These are phyloP conservation scores for Haliclona indistincta DNA, from an alignment of 37 sponge, comb jelly and placozoan species.

Conservation along the genomic window DNA sequence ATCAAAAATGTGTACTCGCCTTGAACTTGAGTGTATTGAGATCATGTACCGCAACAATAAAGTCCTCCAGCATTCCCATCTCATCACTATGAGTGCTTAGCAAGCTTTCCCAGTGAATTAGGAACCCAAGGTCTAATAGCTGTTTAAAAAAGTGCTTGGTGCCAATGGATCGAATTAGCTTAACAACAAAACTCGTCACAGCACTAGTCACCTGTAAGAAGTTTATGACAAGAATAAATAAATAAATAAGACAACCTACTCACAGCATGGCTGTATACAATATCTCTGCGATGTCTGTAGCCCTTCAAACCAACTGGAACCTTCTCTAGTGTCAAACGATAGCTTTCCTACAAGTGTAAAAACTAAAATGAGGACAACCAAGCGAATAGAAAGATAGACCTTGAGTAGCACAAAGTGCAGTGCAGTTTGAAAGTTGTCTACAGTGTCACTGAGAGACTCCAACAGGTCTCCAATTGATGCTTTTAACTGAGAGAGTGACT, in stretches of 20 bases:
- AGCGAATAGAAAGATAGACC: conserved; percentile 4
- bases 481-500: conserved; percentile 3
- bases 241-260: neutral
- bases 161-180: conserved; percentile 45
- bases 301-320: conserved; percentile 62
- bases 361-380: neutral
- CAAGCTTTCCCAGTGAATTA: conserved; percentile 91
- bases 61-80: conserved; percentile 92
- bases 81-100: conserved; percentile 92
- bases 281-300: conserved; percentile 75
- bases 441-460: conserved; percentile 3
- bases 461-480: conserved; percentile 12
- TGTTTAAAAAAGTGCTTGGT: conserved; percentile 50
- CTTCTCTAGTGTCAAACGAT: conserved; percentile 30
- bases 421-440: conserved; percentile 28
- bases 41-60: conserved; percentile 69
- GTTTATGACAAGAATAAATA: neutral
- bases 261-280: conserved; percentile 78
- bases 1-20: conserved; percentile 11
- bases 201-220: conserved; percentile 43
- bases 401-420: conserved; percentile 47
- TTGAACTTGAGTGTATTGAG: conserved; percentile 60
- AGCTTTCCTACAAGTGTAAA: conserved; percentile 41
- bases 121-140: conserved; percentile 76
- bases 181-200: conserved; percentile 60